Evolutionary conservation across 1,140 invertebrate species (phyloP).

Genomic region (Drosophila sechellia): DNA sequence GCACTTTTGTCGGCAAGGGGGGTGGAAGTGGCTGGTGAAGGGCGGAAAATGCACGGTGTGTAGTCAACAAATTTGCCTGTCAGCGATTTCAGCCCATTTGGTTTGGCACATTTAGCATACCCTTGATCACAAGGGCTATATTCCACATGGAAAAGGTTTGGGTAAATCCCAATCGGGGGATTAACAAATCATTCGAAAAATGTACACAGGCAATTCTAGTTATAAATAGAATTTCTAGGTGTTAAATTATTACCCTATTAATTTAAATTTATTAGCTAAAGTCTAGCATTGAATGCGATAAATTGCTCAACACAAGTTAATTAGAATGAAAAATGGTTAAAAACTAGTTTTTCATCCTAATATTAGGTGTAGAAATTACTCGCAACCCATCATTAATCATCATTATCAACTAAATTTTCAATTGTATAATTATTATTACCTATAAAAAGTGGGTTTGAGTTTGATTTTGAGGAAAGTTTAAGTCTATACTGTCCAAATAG

Average conservation of each 20-base stretch:
- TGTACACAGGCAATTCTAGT: too few species aligned
- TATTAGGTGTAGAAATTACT: neutral
- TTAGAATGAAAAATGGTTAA: neutral
- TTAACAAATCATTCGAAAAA: neutral
- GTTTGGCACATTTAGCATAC: conserved; percentile 35
- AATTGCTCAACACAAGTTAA: neutral
- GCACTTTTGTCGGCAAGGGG: conserved; percentile 3
- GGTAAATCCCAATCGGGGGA: neutral
- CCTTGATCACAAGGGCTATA: neutral
- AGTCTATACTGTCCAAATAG: too few species aligned
- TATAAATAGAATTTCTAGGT: too few species aligned
- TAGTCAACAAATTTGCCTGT: conserved; percentile 28
- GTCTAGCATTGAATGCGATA: neutral
- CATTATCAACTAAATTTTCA: neutral
- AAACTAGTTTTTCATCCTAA: neutral
- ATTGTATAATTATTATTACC: neutral
- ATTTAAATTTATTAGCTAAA: neutral
- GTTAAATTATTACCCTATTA: neutral
- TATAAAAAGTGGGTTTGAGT: too few species aligned
- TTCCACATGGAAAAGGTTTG: neutral
- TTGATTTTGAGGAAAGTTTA: too few species aligned
- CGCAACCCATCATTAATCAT: conserved; percentile 4
- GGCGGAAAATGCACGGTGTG: conserved; percentile 19
- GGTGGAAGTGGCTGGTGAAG: neutral
- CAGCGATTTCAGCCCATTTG: conserved; percentile 47